These are phyloP conservation scores for Phalacrocorax pelagicus DNA, from an alignment of 2,113 vertebrate species.

Conservation along the genomic window DNA sequence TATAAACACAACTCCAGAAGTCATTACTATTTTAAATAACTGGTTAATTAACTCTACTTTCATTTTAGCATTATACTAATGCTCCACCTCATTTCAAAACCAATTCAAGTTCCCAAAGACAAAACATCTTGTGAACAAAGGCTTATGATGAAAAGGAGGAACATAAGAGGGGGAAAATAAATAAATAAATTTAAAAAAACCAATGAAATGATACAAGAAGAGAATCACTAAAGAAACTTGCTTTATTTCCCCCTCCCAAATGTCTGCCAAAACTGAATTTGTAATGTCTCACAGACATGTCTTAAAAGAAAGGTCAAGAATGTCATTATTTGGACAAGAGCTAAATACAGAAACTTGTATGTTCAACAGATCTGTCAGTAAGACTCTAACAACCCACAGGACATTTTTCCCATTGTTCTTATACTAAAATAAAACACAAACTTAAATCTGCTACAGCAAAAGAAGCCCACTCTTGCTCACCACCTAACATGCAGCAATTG, in stretches of 20 bases:
- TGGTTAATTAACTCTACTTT: conserved; percentile 26
- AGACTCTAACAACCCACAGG: neutral
- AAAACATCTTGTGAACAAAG: neutral
- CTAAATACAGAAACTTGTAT: neutral
- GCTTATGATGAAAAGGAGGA: neutral
- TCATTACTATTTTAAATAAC: conserved; percentile 37
- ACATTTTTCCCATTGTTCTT: neutral
- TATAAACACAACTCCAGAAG: conserved; percentile 1
- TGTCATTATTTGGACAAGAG: neutral
- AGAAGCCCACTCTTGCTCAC: neutral
- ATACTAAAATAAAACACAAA: neutral
- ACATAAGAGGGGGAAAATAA: neutral
- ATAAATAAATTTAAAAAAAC: neutral
- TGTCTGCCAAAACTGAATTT: neutral
- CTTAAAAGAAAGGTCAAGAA: neutral
- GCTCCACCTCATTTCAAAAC: conserved; percentile 6
- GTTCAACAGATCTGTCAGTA: neutral
- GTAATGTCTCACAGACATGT: neutral
- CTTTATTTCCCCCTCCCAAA: neutral
- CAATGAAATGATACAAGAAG: neutral
- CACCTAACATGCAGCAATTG: neutral
- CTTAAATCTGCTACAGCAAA: neutral
- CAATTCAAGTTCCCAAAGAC: neutral
- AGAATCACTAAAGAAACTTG: neutral
- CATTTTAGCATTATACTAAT: conserved; percentile 15